These are phyloP conservation scores for Desmodus rotundus DNA, from an alignment of 2,113 vertebrate genomes.

Conservation along the genomic window DNA sequence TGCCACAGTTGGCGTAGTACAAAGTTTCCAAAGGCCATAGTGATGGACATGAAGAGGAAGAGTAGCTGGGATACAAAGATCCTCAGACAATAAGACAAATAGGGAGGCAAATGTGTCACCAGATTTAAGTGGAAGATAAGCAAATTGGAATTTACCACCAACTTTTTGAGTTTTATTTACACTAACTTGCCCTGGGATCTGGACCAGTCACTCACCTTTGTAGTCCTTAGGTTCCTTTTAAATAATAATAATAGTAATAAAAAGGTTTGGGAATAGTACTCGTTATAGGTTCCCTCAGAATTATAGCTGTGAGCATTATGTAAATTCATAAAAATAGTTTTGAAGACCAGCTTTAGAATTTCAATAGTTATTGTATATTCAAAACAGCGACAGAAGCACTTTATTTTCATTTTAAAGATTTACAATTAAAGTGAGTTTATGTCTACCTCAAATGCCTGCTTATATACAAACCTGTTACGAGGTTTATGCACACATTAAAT, in stretches of 20 bases:
- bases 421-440: conserved; percentile 69
- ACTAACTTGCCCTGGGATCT: neutral
- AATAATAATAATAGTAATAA: neutral
- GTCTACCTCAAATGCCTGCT: conserved; percentile 60
- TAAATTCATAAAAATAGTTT: conserved; percentile 66
- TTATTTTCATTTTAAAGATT: conserved; percentile 75
- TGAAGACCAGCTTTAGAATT: conserved; percentile 67
- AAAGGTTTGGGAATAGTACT: neutral
- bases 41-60: neutral
- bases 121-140: conserved; percentile 28
- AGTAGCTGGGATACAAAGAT: neutral
- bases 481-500: conserved; percentile 74
- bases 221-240: neutral
- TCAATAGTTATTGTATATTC: conserved; percentile 65
- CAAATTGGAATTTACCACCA: neutral
- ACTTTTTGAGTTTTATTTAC: neutral
- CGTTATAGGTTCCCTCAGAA: conserved; percentile 34
- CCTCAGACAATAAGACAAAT: neutral
- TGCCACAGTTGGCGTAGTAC: neutral
- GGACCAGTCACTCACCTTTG: neutral
- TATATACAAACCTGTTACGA: conserved; percentile 70
- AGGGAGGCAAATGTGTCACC: neutral
- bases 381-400: conserved; percentile 60
- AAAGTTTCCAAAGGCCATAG: neutral
- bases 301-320: conserved; percentile 46